These are phyloP conservation scores for Ips nitidus DNA, from an alignment of 1,140 invertebrate species.

Conservation along the genomic window DNA sequence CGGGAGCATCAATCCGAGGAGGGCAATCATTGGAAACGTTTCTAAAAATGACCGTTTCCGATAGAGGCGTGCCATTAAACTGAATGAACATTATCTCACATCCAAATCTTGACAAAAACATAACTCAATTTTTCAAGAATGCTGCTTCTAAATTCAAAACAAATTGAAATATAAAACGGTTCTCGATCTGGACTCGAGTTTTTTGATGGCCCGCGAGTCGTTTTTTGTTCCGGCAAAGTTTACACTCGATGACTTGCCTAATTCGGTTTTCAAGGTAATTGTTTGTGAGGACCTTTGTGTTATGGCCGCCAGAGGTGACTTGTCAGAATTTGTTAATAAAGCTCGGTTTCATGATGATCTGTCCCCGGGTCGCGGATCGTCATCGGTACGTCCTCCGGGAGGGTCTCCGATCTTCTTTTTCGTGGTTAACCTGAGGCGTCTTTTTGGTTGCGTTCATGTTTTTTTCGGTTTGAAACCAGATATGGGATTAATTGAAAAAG, in stretches of 20 bases:
- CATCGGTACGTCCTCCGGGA: not conserved
- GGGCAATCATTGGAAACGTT: no score
- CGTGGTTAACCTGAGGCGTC: not conserved
- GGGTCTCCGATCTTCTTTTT: not conserved
- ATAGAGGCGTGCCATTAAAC: not conserved
- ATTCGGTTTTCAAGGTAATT: conserved; percentile 19
- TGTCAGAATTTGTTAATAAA: conserved; percentile 25
- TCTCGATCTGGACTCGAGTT: not conserved
- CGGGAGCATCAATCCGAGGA: no score
- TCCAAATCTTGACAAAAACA: not conserved
- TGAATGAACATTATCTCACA: no score
- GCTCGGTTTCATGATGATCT: conserved; percentile 13
- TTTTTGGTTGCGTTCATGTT: not conserved
- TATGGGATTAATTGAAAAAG: no score
- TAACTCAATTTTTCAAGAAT: conserved; percentile 2
- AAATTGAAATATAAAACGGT: conserved; percentile 21
- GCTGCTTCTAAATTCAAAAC: not conserved
- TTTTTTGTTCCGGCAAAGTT: conserved; percentile 14
- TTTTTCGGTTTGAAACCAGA: not conserved
- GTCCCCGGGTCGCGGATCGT: not conserved
- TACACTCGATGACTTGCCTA: conserved; percentile 20
- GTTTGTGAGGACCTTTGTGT: conserved; percentile 19
- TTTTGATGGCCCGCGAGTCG: not conserved
- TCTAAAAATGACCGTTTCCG: not conserved
- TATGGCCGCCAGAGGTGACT: conserved; percentile 21